Evolutionary conservation across 2,797 vertebrate genomes (phyloP).

Genomic region (Petrocephalus sullivani): DNA sequence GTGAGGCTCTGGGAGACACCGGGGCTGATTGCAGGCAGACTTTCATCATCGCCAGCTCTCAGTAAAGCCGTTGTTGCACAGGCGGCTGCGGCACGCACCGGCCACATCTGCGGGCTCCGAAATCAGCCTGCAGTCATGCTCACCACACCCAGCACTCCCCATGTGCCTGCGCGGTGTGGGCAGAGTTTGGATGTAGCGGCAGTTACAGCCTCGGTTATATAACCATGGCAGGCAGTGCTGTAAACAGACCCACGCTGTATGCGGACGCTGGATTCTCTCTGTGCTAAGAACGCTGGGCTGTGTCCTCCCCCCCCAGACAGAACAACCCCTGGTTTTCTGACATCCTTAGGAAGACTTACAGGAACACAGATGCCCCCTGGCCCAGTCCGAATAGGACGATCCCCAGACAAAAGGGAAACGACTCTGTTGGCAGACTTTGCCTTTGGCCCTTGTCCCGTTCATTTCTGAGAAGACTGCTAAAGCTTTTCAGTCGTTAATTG

Average conservation of each 20-base stretch:
- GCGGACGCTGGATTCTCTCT: slow-evolving; percentile 31
- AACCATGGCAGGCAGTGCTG: slow-evolving; percentile 49
- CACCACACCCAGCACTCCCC: slow-evolving; percentile 30
- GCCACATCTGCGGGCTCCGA: neutral
- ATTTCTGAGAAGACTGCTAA: neutral
- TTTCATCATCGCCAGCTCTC: neutral
- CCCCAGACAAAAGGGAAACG: neutral
- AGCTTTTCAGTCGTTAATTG: neutral
- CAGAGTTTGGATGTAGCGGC: slow-evolving; percentile 40
- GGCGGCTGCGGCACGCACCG: neutral
- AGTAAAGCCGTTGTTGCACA: no score
- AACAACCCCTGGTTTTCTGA: neutral
- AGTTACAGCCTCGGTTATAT: slow-evolving; percentile 62
- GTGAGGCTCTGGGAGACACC: neutral
- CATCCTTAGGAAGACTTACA: neutral
- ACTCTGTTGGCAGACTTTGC: neutral
- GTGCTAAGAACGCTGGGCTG: neutral
- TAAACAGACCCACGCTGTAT: slow-evolving; percentile 55
- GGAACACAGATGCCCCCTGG: neutral
- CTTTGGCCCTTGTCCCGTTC: neutral
- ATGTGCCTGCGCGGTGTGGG: neutral
- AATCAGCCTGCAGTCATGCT: slow-evolving; percentile 27
- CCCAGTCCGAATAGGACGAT: neutral
- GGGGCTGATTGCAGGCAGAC: neutral
- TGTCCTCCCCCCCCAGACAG: neutral